Percentiles rank a stretch among this genome's conserved stretches.
These are phyloP conservation scores for Hystrix brachyura DNA, from an alignment of 2,113 vertebrate genomes.

Conservation along the genomic window DNA sequence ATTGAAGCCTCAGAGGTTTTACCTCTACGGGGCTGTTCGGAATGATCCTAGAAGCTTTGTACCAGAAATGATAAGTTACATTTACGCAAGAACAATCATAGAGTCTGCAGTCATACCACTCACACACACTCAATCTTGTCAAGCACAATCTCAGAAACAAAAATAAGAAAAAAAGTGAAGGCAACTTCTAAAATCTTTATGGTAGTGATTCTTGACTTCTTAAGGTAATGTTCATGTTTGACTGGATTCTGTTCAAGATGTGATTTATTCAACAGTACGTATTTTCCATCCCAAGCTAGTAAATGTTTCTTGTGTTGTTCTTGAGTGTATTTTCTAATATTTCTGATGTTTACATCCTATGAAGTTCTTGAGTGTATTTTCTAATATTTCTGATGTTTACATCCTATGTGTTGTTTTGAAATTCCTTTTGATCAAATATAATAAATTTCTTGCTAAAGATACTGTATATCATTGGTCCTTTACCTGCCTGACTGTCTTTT, in stretches of 20 bases:
- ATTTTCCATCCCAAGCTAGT: background rate
- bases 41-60: background rate
- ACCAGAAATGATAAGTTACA: background rate
- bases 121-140: background rate
- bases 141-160: constrained; percentile 20
- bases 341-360: background rate
- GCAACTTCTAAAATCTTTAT: background rate
- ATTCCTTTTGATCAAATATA: background rate
- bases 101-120: no score
- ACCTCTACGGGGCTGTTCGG: background rate
- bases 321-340: background rate
- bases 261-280: background rate
- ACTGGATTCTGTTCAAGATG: background rate
- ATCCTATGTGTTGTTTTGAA: background rate
- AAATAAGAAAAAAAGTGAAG: background rate
- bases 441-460: background rate
- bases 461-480: background rate
- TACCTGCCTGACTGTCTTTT: background rate
- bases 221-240: background rate
- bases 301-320: background rate
- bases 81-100: background rate
- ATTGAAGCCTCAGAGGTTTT: background rate
- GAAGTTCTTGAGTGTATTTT: background rate
- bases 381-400: background rate
- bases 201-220: background rate